These are phyloP conservation scores for Acanthornis magna DNA, from an alignment of 2,797 vertebrate genomes.

Conservation along the genomic window DNA sequence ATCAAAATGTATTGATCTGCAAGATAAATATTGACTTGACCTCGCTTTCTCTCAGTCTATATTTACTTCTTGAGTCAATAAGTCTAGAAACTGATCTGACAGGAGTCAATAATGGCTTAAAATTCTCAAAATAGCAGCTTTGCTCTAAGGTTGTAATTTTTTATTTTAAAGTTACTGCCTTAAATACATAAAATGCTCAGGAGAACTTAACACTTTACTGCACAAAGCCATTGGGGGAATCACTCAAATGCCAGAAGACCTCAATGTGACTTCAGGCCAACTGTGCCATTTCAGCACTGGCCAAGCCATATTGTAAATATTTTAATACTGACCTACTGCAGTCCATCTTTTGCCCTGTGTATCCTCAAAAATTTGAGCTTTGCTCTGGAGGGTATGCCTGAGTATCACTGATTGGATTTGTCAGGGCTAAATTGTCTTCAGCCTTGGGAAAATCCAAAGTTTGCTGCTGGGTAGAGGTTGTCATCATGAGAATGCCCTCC, in stretches of 20 bases:
- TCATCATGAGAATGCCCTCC: not conserved
- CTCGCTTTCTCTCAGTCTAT: conserved; percentile 75
- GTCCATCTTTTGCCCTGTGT: not conserved
- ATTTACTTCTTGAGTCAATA: conserved; percentile 77
- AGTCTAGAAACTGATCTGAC: conserved; percentile 77
- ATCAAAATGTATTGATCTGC: conserved; percentile 75
- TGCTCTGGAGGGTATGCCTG: not conserved
- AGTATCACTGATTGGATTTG: not conserved
- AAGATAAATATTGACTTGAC: conserved; percentile 80
- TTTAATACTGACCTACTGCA: not conserved
- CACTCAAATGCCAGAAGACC: not conserved
- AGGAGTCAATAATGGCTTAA: conserved; percentile 76
- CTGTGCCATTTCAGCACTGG: conserved; percentile 35
- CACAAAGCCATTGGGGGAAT: conserved; percentile 1
- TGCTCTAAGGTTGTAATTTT: conserved; percentile 60
- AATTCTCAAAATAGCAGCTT: conserved; percentile 73
- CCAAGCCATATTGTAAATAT: not conserved
- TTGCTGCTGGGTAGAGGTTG: conserved; percentile 7
- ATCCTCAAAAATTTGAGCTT: not conserved
- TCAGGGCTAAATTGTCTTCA: conserved; percentile 22
- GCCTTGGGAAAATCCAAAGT: conserved; percentile 9
- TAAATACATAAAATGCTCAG: conserved; percentile 39
- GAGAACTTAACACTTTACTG: conserved; percentile 49
- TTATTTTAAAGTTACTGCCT: conserved; percentile 60
- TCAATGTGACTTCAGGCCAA: not conserved